Evolutionary conservation across 2,797 vertebrate species (phyloP), one percentile per base, ranked within the genome.

Genomic region (Myiotriccus ornatus): DNA sequence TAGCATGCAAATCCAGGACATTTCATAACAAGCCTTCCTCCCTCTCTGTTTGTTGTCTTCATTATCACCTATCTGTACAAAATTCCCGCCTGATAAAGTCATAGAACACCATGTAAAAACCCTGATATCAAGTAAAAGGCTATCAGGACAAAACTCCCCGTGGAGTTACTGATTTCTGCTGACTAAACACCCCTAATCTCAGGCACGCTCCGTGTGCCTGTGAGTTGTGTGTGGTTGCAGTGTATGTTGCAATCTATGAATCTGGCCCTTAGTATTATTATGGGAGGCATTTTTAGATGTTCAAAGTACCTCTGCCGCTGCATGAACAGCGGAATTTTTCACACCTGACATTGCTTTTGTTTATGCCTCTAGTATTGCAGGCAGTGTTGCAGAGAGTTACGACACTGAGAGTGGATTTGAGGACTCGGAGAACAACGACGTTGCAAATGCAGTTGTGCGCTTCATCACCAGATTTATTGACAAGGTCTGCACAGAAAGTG

Each of bases 361-460:
- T 92, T 67, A 30, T 78, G 78, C 81, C 90, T 47, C 6, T 95
- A 99, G 99, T 96, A 99, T 99, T 96, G 99, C 99, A 70, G 99
- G 99, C 80, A 99, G 99, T 17, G 99, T 99, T 71, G 99, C 99
- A 12, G 99, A 99, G 94, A 99, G 99, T 98, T 99, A 99, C 52
- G 99, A 99, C 96, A 99, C 99, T 1, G 99, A 99, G 96, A 99
- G 99, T 53, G 99, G 99, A 4, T 99, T 99, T 94, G 99, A 99
- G 97, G 99, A 99, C 93, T 99, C 99, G 0, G 99, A 99, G 95
- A 99, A 96, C 97, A 99, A 98, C 32, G 99, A 99, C 34, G 98
- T 99, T 64, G 98, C 99, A 68, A 99, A 99, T 34, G 98, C 99
- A 2, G 99, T 99, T 46, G 98, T 99, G 64, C 97, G 98, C 68